phyloP scores from a whole-genome alignment of 2,888 invertebrate species.

The Drosophila merina region DNA sequence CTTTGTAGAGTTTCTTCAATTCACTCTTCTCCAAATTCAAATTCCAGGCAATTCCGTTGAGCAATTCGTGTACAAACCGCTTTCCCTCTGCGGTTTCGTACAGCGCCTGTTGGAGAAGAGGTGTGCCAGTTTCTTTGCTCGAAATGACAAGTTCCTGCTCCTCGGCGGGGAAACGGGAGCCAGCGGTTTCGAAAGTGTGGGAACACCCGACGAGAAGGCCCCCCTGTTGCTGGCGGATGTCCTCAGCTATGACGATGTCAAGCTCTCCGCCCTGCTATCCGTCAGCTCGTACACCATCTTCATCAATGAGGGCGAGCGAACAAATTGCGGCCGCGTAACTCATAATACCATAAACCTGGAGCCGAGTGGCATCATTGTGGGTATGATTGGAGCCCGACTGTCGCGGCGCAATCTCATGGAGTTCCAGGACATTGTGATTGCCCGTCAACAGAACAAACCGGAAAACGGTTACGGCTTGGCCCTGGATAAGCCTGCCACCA shows the following conservation, averaged over 20 bases:
- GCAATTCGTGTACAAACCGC: constrained; percentile 50
- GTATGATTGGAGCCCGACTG: constrained; percentile 85
- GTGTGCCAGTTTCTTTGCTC: constrained; percentile 85
- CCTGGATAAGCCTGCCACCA: constrained; percentile 23
- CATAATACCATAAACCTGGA: constrained; percentile 82
- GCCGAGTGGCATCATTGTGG: constrained; percentile 85
- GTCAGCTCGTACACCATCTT: constrained; percentile 86
- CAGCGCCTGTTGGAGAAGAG: constrained; percentile 85
- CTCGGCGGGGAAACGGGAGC: constrained; percentile 84
- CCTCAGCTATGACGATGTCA: constrained; percentile 86
- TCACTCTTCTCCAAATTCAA: not conserved
- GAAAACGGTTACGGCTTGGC: constrained; percentile 84
- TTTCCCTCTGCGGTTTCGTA: constrained; percentile 84
- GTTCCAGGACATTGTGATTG: constrained; percentile 85
- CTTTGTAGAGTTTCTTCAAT: not conserved
- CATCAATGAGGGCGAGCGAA: constrained; percentile 86
- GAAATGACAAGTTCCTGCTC: constrained; percentile 84
- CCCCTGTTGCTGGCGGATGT: constrained; percentile 85
- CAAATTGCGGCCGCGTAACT: constrained; percentile 84
- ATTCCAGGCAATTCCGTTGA: constrained; percentile 58
- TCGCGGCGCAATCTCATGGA: constrained; percentile 85
- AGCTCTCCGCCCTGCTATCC: constrained; percentile 85
- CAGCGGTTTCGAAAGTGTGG: constrained; percentile 85
- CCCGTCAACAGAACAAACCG: constrained; percentile 84
- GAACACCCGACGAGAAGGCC: constrained; percentile 84